These are phyloP conservation scores for Mayetiola destructor DNA, from an alignment of 2,888 invertebrate genomes.

Conservation along the genomic window DNA sequence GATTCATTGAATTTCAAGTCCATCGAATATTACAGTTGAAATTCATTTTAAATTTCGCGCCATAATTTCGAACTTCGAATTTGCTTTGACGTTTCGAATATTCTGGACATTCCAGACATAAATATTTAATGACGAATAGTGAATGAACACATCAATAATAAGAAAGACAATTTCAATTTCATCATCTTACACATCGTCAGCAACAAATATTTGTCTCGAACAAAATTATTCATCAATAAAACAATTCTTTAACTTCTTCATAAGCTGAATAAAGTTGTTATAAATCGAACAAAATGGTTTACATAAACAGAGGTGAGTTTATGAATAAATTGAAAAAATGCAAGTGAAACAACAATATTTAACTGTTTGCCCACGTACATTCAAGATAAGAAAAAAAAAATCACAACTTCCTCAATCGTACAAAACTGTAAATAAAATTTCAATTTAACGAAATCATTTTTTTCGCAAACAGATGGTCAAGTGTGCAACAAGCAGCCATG, in stretches of 20 bases:
- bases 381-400: constrained; percentile 5
- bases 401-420: neutral
- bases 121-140: neutral
- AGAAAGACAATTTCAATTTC: neutral
- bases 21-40: neutral
- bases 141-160: neutral
- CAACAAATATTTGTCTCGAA: too few species aligned
- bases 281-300: neutral
- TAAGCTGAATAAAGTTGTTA: neutral
- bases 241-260: too few species aligned
- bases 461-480: neutral
- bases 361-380: too few species aligned
- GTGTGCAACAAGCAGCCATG: constrained; percentile 5
- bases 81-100: too few species aligned
- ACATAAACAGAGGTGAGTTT: constrained; percentile 1
- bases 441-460: neutral
- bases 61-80: neutral
- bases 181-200: neutral
- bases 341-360: too few species aligned
- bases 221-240: too few species aligned
- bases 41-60: neutral
- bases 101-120: neutral
- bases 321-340: too few species aligned
- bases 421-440: neutral
- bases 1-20: neutral